A percentile compares a stretch with the other conserved stretches of the same genome.
phyloP scores from a whole-genome alignment of 2,113 vertebrate genomes.

The Taxidea taxus region DNA sequence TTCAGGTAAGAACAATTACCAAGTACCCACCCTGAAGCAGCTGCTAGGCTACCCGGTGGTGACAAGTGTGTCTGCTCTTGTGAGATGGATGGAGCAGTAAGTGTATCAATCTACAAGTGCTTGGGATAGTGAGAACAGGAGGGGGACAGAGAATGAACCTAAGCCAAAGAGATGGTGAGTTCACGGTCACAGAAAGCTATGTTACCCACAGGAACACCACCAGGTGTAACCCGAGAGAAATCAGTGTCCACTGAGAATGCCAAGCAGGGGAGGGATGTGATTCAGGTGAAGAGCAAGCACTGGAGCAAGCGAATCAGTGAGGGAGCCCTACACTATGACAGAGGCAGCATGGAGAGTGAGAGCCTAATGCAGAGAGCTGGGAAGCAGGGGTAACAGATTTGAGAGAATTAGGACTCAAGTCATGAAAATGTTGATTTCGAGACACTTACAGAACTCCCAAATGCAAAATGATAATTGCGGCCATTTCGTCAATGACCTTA shows the following conservation, averaged over 20 bases:
- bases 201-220: background rate
- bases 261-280: no score
- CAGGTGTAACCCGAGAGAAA: no score
- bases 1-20: background rate
- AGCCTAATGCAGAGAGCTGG: background rate
- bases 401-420: background rate
- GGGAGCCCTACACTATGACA: background rate
- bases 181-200: background rate
- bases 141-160: background rate
- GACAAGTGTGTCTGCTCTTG: background rate
- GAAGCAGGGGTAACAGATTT: background rate
- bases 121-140: no score
- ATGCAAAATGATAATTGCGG: background rate
- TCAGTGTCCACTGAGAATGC: no score
- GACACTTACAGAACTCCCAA: background rate
- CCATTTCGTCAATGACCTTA: background rate
- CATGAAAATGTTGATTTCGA: background rate
- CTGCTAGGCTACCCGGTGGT: rapidly evolving
- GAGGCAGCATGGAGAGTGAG: background rate
- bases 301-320: no score
- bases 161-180: background rate
- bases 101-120: background rate
- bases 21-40: background rate
- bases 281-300: background rate
- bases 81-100: no score